A percentile compares a stretch with the other conserved stretches of the same genome.
Evolutionary conservation across 35 echinoderm and acorn worm genomes (phyloP).

Genomic region (Chiridota heheva): DNA sequence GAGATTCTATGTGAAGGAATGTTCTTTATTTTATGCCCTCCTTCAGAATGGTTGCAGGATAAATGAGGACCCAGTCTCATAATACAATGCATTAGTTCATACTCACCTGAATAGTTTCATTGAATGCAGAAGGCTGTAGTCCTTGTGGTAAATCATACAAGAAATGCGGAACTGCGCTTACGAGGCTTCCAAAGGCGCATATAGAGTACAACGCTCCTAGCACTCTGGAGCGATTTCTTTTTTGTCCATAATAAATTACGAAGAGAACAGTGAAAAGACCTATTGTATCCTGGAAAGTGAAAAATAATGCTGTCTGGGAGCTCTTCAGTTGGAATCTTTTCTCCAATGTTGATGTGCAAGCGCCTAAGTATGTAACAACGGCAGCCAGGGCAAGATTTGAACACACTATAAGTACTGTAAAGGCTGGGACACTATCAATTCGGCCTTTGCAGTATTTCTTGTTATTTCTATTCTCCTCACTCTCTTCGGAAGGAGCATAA

Average conservation of each 20-base stretch:
- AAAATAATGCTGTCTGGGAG: conserved; percentile 65
- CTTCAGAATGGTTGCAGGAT: no score
- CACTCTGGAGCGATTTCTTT: conserved; percentile 73
- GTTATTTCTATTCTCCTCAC: no score
- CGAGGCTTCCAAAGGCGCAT: conserved; percentile 28
- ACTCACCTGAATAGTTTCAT: conserved; percentile 20
- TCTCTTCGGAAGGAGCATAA: no score
- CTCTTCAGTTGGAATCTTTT: conserved; percentile 83
- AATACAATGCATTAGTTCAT: no score
- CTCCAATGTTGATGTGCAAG: conserved; percentile 68
- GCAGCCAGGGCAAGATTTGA: conserved; percentile 28
- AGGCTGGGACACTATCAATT: no score
- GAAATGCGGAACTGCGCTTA: conserved; percentile 32
- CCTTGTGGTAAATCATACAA: conserved; percentile 9
- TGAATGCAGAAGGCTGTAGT: conserved; percentile 15
- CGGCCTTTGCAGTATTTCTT: no score
- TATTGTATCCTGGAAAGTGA: conserved; percentile 60
- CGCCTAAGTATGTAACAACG: conserved; percentile 36
- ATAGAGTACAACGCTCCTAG: conserved; percentile 42
- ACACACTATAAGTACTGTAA: not conserved
- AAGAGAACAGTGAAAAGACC: conserved; percentile 69
- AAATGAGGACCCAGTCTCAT: no score
- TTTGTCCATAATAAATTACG: conserved; percentile 84
- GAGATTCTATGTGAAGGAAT: no score
- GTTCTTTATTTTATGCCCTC: no score